Base-by-base conservation (phyloP, 1,140 invertebrate genomes). In the Muscidifurax raptorellus region DNA sequence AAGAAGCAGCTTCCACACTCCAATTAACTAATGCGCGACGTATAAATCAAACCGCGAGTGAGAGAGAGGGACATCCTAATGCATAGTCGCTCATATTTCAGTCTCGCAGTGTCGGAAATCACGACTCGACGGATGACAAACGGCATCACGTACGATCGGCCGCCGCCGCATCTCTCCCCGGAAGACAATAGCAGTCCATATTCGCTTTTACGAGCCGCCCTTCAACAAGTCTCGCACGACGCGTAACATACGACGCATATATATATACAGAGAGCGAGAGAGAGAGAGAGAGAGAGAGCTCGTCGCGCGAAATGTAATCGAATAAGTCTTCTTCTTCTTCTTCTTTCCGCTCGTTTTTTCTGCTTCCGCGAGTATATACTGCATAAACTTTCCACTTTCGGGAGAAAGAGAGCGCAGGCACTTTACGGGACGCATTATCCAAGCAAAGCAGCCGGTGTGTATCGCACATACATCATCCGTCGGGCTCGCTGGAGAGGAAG, bases 321-420 rank as follows among this genome's bases (percentile, higher is more conserved):
- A 84, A 84, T 79, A 84, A 79, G 47, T 66, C 66, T 52, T 64
- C 32, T 59, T 66, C 52, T 47, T 28, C 28, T 18, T 22, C 25
- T 69, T 22, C n/a, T 82, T 44, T 25, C 25, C 5, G 32, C 32
- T 22, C 66, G 40, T 40, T 66, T 44, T 74, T 47, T 81, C 25
- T 32, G 47, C 30, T 64, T 47, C 15, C 52, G 3, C 59, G 25
- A 7, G 10, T 59, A 4, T 15, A 12, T 40, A 32, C 81, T 47
- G 81, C 52, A 76, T 76, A 82, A 82, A 82, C 72, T 76, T 82
- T 40, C 36, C 36, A 40, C 36, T 40, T 40, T 75, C 52, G 80
- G 25, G 69, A 40, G 28, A 71, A 22, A 22, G 67, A 67, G 25
- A 7, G 66, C 27, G 9, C n/a, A 67, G 67, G 67, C 44, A 32